Base-by-base conservation (phyloP, 2,113 vertebrate genomes). In the Paracanthobrama guichenoti region DNA sequence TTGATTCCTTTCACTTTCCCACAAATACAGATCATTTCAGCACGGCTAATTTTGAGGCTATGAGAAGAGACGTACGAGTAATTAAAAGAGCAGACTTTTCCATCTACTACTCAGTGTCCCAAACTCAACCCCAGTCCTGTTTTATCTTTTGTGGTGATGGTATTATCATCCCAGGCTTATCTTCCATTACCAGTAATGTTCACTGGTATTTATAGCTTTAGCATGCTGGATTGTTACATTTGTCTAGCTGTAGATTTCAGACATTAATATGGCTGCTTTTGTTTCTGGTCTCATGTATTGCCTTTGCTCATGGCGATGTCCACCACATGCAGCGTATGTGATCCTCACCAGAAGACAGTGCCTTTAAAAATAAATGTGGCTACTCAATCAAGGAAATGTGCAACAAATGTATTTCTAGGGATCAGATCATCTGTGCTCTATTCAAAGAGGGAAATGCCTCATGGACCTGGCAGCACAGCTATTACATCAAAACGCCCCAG, bases 1-100 rank as follows among this genome's bases (percentile, higher is more conserved):
- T 90, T 89, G 88, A 90, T 90, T 90, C 86, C 84, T 89, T 88
- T 90, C 88, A 88, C 88, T 89, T 85, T 89, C 85, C 87, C 87
- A 85, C 85, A 86, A 88, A 88, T 83, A 87, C 85, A 90, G 85
- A 90, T 90, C 86, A 86, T 89, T 90, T 91, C 85, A 91, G 88
- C 84, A 88, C 59, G 87, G 89, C 89, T 89, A 91, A 91, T 91
- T 90, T 87, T 60, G 81, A 89, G 87, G 86, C 84, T 86, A 85
- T 75, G 87, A 90, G 84, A 84, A 86, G 85, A 86, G 87, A 84
- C 85, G 78, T 18, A 79, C 79, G 78, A 85, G 90, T 88, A 91
- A 91, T 91, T 89, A 91, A 91, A 86, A 84, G 76, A 62, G 48
- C 77, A 84, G 82, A 80, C 87, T 86, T 84, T 81, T 69, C 69